A percentile compares a stretch with the other conserved stretches of the same genome.
Evolutionary conservation across 2,797 vertebrate genomes (phyloP).

Genomic region (Sebastes taczanowskii): DNA sequence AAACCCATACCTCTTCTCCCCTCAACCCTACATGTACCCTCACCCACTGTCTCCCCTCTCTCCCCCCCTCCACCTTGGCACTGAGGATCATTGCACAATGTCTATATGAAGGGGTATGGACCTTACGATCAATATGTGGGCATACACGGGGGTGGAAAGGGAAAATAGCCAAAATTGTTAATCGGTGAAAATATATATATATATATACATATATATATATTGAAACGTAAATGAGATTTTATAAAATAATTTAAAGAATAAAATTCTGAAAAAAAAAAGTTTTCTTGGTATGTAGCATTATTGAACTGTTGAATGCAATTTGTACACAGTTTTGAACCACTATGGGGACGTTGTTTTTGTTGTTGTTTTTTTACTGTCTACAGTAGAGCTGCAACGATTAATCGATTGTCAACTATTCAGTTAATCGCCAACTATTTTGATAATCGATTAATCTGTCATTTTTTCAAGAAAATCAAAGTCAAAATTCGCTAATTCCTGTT

Average conservation of each 20-base stretch:
- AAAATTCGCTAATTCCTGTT: too few species aligned
- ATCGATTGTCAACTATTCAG: too few species aligned
- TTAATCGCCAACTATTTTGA: too few species aligned
- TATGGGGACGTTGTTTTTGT: too few species aligned
- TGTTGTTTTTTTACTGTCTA: too few species aligned
- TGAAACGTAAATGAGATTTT: conserved; percentile 82
- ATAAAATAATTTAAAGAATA: conserved; percentile 86
- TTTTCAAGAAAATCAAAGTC: too few species aligned
- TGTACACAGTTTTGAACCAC: background rate
- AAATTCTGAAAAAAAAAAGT: conserved; percentile 73
- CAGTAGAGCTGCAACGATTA: too few species aligned
- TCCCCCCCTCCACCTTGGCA: conserved; percentile 47
- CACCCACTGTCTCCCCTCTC: conserved; percentile 6
- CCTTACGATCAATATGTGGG: conserved; percentile 61
- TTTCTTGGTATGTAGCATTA: background rate
- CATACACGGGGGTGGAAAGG: conserved; percentile 63
- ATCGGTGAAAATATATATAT: conserved; percentile 67
- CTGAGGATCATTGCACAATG: conserved; percentile 75
- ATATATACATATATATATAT: conserved; percentile 35
- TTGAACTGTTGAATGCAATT: background rate
- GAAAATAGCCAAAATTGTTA: conserved; percentile 80
- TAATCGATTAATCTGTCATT: too few species aligned
- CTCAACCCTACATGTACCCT: conserved; percentile 13
- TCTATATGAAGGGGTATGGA: conserved; percentile 66
- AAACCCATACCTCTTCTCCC: conserved; percentile 37